Percentiles rank a stretch among this genome's conserved stretches.
phyloP scores from a whole-genome alignment of 2,797 vertebrate species.

The Tiaroga cobitis region DNA sequence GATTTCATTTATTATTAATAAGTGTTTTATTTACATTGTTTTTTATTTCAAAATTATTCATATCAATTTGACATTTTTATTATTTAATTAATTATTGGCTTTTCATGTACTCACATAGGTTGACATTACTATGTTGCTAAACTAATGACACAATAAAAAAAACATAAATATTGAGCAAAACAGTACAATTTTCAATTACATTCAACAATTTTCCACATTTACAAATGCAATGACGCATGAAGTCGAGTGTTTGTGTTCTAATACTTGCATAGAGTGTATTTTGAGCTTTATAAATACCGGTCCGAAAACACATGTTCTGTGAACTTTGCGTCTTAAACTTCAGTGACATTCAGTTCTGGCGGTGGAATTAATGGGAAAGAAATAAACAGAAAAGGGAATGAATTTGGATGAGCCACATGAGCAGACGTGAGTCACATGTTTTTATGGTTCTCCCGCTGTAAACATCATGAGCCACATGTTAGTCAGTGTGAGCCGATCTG shows the following conservation, averaged over 20 bases:
- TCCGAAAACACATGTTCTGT: constrained; percentile 15
- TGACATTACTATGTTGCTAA: background rate
- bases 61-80: background rate
- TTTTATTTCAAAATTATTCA: background rate
- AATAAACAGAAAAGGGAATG: constrained; percentile 39
- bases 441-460: constrained; percentile 25
- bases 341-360: background rate
- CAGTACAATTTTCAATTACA: background rate
- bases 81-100: background rate
- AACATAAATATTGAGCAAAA: background rate
- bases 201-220: background rate
- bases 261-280: background rate
- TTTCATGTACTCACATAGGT: background rate
- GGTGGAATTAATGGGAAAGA: constrained; percentile 36
- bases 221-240: background rate
- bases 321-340: background rate
- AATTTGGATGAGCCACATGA: constrained; percentile 46
- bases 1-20: background rate
- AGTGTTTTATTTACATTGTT: background rate
- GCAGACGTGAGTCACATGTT: constrained; percentile 56
- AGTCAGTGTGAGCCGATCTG: background rate
- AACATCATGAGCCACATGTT: constrained; percentile 42
- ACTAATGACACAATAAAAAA: background rate
- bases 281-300: background rate
- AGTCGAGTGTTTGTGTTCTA: background rate